Conservation (phyloP, 2,797 vertebrate species). For the Adelosebastes latens region DNA sequence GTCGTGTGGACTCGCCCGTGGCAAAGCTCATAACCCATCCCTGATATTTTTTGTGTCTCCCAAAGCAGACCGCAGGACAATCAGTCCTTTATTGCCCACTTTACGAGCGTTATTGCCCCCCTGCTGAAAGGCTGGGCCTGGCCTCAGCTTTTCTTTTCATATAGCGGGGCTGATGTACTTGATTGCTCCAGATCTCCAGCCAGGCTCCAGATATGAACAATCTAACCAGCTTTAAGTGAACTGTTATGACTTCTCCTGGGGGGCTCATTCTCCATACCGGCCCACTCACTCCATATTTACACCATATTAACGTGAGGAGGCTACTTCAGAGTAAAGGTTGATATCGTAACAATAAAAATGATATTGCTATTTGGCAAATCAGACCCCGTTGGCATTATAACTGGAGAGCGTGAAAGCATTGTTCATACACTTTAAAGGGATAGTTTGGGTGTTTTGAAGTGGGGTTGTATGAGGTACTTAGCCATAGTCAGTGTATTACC, state of each 20-base stretch:
- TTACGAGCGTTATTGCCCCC: conserved; percentile 75
- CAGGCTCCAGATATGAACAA: conserved; percentile 70
- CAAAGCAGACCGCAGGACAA: conserved; percentile 64
- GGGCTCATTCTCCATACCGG: conserved; percentile 42
- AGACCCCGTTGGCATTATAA: neutral
- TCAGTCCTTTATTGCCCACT: conserved; percentile 73
- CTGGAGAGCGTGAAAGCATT: neutral
- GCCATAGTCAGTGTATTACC: neutral
- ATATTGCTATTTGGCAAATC: neutral
- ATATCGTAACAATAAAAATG: conserved; percentile 10
- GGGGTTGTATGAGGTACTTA: too few relatives aligned
- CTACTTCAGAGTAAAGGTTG: conserved; percentile 17
- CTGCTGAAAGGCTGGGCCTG: conserved; percentile 57
- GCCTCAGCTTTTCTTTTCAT: conserved; percentile 73
- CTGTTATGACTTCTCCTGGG: conserved; percentile 61
- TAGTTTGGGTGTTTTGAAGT: neutral
- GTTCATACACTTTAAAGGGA: neutral
- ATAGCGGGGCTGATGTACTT: conserved; percentile 54
- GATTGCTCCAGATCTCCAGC: conserved; percentile 70
- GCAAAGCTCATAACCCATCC: conserved; percentile 58
- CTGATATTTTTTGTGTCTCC: conserved; percentile 47
- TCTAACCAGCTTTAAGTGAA: conserved; percentile 65
- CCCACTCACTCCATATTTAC: conserved; percentile 50
- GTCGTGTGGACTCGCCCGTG: conserved; percentile 20
- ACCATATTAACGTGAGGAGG: conserved; percentile 15